Evolutionary conservation across 2,888 invertebrate genomes (phyloP).

Genomic region (Pantelozetes paolii): DNA sequence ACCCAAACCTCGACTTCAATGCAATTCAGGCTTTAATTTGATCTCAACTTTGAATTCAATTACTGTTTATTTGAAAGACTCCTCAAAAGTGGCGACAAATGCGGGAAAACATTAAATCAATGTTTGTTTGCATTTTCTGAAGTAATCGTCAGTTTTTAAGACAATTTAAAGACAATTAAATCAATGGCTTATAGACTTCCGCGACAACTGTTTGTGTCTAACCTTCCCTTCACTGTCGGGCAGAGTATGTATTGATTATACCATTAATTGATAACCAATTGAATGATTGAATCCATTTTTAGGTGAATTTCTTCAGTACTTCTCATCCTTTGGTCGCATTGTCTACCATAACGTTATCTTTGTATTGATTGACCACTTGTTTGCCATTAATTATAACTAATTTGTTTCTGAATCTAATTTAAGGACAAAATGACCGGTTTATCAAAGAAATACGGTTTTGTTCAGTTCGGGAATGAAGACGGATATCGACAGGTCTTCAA

Average conservation of each 20-base stretch:
- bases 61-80: background rate
- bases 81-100: background rate
- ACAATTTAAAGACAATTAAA: too few relatives aligned
- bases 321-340: background rate
- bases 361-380: background rate
- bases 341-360: background rate
- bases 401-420: background rate
- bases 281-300: background rate
- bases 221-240: background rate
- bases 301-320: constrained; percentile 5
- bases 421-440: background rate
- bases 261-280: background rate
- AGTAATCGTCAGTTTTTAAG: too few relatives aligned
- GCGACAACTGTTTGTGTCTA: too few relatives aligned
- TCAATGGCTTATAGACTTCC: too few relatives aligned
- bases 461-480: constrained; percentile 29
- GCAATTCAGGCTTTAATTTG: background rate
- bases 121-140: background rate
- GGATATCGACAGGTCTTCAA: background rate
- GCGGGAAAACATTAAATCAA: background rate
- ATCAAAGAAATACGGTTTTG: background rate
- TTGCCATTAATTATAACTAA: background rate
- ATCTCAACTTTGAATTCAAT: background rate
- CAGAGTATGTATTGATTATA: background rate
- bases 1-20: background rate